phyloP scores from a whole-genome alignment of 2,888 invertebrate genomes.

The Temnothorax ravouxi region DNA sequence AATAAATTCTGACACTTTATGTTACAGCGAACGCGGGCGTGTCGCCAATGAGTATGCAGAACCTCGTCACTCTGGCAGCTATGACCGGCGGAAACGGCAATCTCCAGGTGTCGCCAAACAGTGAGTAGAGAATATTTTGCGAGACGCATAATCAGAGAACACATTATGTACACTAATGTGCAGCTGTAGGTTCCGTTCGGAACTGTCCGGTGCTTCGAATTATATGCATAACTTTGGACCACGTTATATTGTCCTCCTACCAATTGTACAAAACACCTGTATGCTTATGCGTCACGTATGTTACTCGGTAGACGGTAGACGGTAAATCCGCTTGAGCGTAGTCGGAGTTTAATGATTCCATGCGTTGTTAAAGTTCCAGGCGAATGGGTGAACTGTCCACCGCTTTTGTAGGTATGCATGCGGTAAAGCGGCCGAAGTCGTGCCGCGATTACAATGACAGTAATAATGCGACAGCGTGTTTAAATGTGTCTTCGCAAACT shows the following conservation, averaged over 20 bases:
- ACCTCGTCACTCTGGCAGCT: slow-evolving; percentile 95
- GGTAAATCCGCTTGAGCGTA: slow-evolving; percentile 51
- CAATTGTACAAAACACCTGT: slow-evolving; percentile 43
- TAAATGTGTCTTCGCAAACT: slow-evolving; percentile 26
- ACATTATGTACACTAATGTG: slow-evolving; percentile 41
- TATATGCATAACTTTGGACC: slow-evolving; percentile 32
- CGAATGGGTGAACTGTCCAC: slow-evolving; percentile 43
- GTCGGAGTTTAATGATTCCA: slow-evolving; percentile 56
- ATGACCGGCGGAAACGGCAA: slow-evolving; percentile 89
- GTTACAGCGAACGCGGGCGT: slow-evolving; percentile 84
- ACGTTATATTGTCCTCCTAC: slow-evolving; percentile 23
- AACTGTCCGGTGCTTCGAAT: slow-evolving; percentile 37
- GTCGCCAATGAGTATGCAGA: slow-evolving; percentile 95
- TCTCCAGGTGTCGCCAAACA: slow-evolving; percentile 87
- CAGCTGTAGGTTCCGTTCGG: slow-evolving; percentile 34
- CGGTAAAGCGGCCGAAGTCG: slow-evolving; percentile 37
- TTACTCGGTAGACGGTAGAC: slow-evolving; percentile 17
- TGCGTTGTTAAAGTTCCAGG: slow-evolving; percentile 55
- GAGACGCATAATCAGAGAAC: slow-evolving; percentile 43
- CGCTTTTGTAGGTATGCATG: slow-evolving; percentile 58
- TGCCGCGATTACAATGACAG: slow-evolving; percentile 20
- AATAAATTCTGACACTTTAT: slow-evolving; percentile 33
- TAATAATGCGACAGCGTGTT: slow-evolving; percentile 31
- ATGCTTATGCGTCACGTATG: slow-evolving; percentile 50
- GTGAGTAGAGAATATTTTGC: slow-evolving; percentile 82